Base-by-base conservation (phyloP, 2,797 vertebrate genomes). In the Rhynchotus rufescens region DNA sequence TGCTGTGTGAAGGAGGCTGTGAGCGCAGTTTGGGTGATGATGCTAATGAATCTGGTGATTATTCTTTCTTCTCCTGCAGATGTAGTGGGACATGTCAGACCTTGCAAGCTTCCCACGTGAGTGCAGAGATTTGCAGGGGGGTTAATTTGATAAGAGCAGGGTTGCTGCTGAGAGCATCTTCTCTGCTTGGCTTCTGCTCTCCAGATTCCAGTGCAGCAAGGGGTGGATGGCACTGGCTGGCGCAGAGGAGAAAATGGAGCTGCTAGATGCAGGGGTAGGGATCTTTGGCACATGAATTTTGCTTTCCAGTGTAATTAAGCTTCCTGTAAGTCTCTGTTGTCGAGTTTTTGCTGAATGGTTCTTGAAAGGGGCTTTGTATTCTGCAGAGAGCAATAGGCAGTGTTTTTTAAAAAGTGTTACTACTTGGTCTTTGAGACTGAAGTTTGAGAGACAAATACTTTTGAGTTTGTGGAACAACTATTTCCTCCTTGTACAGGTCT, bases 161-260 rank as follows among this genome's bases (percentile, higher is more conserved):
- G 5, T 1, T 16, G 30, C 28, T 38, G 9, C 28, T 69, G 49
- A 16, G 28, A 45, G 42, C 56, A 56, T 21, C 19, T 1, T 40
- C 72, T 44, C 30, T 16, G 21, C 28, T 14, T 36, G 62, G 36
- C 17, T 12, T 19, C 47, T 12, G 38, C 34, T 73, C n/a, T 51
- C 9, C 6, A 20, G 52, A 3, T 2, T 20, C 20, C 45, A 10
- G 6, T 0, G 3, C 42, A 15, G 15, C 4, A 2, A 38, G 21
- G 21, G 28, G 49, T 62, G 54, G 15, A 25, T 4, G 5, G 60
- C 23, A 36, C 17, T 9, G 14, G 22, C 34, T n/a, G 20, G 32
- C n/a, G 6, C 28, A 56, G 57, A 59, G 71, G 64, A 45, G 32
- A 10, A 64, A 28, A 15, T 1, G 0, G 15, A 16, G 59, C 1